A percentile compares a stretch with the other conserved stretches of the same genome.
Conservation (phyloP, 2,797 vertebrate species). For the Neosilurus mollespiculum region DNA sequence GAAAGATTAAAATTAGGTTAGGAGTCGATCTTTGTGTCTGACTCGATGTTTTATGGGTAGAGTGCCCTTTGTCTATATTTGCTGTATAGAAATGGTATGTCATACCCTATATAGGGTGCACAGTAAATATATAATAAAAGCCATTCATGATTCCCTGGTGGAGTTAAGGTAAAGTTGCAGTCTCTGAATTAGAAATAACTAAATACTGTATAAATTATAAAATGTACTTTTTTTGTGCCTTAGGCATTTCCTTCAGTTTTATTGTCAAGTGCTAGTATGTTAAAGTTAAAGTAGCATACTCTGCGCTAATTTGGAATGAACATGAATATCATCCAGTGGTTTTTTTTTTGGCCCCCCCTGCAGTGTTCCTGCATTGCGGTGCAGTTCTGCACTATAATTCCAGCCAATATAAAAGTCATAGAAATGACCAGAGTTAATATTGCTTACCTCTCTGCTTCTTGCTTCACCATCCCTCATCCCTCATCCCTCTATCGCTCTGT, state of each 20-base stretch:
- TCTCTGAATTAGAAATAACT: not conserved
- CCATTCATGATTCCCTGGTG: not conserved
- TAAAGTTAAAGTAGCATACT: too few relatives aligned
- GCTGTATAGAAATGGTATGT: not conserved
- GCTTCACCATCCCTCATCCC: not conserved
- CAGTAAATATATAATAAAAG: not conserved
- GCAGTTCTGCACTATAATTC: not conserved
- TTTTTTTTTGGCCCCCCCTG: not conserved
- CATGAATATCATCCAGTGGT: not conserved
- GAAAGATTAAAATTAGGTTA: too few relatives aligned
- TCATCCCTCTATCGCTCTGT: conserved; percentile 19
- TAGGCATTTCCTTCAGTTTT: not conserved
- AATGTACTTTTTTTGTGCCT: too few relatives aligned
- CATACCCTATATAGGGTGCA: not conserved
- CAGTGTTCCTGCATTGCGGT: not conserved
- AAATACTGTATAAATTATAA: not conserved
- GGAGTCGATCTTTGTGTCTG: not conserved
- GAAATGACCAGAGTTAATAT: conserved; percentile 11
- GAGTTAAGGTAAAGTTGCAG: not conserved
- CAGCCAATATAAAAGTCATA: conserved; percentile 2
- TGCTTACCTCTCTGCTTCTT: conserved; percentile 4
- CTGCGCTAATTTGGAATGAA: not conserved
- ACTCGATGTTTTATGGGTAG: not conserved
- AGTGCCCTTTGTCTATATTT: not conserved
- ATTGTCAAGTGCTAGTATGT: not conserved